Evolutionary conservation across 2,888 invertebrate species (phyloP).

Genomic region (Agrochola circellaris): DNA sequence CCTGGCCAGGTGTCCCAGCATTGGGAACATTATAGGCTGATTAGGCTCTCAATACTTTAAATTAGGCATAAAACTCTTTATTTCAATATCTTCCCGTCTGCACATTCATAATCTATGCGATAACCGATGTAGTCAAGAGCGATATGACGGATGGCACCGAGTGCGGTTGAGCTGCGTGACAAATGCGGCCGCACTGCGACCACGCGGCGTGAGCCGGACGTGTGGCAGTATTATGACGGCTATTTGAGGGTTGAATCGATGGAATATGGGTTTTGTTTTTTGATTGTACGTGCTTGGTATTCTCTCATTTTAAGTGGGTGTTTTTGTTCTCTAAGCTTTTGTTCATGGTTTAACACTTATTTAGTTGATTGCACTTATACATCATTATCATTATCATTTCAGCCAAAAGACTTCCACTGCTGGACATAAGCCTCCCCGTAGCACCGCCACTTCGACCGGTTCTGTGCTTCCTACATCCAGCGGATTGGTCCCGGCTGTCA

Average conservation of each 20-base stretch:
- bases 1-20: too few relatives aligned
- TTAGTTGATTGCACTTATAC: neutral
- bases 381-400: too few relatives aligned
- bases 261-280: slow-evolving; percentile 31
- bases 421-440: too few relatives aligned
- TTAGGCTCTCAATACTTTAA: neutral
- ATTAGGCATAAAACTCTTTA: neutral
- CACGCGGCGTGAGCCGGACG: slow-evolving; percentile 55
- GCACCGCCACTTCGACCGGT: too few relatives aligned
- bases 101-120: slow-evolving; percentile 69
- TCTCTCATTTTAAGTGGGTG: neutral
- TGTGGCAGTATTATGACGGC: slow-evolving; percentile 41
- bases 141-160: slow-evolving; percentile 83
- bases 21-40: too few relatives aligned
- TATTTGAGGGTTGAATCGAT: slow-evolving; percentile 52
- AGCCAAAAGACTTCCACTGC: too few relatives aligned
- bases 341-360: neutral
- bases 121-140: slow-evolving; percentile 76
- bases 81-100: neutral
- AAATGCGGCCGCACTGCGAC: slow-evolving; percentile 79
- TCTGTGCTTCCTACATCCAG: too few relatives aligned
- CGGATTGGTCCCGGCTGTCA: neutral
- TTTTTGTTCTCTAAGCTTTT: neutral
- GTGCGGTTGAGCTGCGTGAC: slow-evolving; percentile 87
- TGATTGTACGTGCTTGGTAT: neutral